These are phyloP conservation scores for Stramonita haemastoma DNA, from an alignment of 2,888 invertebrate species.

Conservation along the genomic window DNA sequence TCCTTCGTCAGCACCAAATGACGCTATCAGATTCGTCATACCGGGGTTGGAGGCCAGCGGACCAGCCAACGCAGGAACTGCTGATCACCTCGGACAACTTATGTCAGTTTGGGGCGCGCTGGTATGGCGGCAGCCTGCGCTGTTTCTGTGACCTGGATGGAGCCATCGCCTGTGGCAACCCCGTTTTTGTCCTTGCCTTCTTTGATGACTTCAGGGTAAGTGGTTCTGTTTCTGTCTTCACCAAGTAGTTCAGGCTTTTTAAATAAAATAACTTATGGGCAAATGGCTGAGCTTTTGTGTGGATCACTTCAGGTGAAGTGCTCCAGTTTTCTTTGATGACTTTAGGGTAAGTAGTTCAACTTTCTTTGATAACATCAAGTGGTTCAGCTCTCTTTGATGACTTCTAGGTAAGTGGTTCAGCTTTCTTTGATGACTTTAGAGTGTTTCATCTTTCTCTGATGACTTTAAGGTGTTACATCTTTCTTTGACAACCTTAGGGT, in stretches of 20 bases:
- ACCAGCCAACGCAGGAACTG: constrained; percentile 3
- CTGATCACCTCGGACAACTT: constrained; percentile 42
- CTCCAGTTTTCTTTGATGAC: neutral
- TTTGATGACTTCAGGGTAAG: constrained; percentile 47
- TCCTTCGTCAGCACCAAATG: neutral
- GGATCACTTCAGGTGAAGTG: neutral
- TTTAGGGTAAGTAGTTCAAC: neutral
- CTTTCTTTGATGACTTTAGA: neutral
- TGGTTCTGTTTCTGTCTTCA: neutral
- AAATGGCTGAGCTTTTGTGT: neutral
- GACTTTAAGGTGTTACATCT: neutral
- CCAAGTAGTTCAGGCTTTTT: neutral
- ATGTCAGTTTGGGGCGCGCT: constrained; percentile 44
- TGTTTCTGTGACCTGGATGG: constrained; percentile 48
- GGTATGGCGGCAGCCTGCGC: constrained; percentile 51
- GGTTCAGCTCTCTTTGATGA: neutral
- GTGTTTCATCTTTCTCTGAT: neutral
- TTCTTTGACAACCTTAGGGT: neutral
- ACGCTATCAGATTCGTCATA: neutral
- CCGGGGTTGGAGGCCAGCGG: neutral
- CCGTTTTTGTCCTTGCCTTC: constrained; percentile 46
- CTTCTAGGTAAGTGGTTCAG: neutral
- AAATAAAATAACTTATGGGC: no score
- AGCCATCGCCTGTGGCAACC: constrained; percentile 50
- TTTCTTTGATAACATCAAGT: neutral